A percentile compares a stretch with the other conserved stretches of the same genome.
phyloP scores from a whole-genome alignment of 2,797 vertebrate genomes.

The Nyctibius grandis region DNA sequence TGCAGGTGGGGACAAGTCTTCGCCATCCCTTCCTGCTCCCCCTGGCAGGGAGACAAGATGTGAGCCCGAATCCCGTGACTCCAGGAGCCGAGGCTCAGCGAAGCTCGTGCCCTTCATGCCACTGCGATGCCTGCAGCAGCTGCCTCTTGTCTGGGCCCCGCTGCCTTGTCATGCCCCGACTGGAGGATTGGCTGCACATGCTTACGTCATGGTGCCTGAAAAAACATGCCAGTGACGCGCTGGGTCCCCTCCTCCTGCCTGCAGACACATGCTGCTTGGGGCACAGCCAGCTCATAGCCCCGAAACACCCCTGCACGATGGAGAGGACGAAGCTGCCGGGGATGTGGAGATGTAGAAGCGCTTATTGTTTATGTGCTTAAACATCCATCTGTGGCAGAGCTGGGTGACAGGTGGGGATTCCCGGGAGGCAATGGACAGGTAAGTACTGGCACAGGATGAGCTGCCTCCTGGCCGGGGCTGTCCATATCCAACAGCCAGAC shows the following conservation, averaged over 20 bases:
- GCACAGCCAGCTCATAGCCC: not conserved
- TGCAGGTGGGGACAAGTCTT: not conserved
- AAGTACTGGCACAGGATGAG: not conserved
- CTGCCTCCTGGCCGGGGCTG: not conserved
- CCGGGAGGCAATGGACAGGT: no score
- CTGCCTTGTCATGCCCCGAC: no score
- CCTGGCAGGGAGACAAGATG: not conserved
- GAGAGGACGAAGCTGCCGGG: not conserved
- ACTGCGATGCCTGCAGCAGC: no score
- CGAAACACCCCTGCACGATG: not conserved
- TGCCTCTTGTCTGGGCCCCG: no score
- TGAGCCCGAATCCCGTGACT: not conserved
- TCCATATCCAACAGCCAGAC: not conserved
- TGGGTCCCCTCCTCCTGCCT: not conserved
- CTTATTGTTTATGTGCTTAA: not conserved
- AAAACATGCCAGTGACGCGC: not conserved
- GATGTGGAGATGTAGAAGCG: not conserved
- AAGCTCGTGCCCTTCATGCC: not conserved
- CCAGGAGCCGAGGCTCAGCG: not conserved
- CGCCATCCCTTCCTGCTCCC: not conserved
- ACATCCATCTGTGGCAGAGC: not conserved
- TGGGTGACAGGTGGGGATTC: no score
- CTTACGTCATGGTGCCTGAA: not conserved
- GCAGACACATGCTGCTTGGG: not conserved
- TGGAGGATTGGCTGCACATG: not conserved